Conservation (phyloP, 2,113 vertebrate genomes). For the Pelecanus crispus region DNA sequence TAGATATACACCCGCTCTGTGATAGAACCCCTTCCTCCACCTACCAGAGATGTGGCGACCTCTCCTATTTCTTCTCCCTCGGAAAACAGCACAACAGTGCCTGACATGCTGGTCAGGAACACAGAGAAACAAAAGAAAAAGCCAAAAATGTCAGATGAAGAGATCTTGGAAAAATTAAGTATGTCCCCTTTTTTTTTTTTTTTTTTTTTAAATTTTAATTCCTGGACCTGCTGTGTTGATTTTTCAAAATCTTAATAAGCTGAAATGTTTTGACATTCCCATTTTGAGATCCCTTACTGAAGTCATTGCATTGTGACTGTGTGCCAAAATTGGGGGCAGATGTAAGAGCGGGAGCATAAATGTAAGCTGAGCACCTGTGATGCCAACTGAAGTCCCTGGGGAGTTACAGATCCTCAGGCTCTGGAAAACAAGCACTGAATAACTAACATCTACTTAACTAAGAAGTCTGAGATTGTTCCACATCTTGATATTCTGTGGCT, state of each 20-base stretch:
- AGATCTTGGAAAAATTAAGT: conserved; percentile 97
- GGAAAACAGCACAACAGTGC: conserved; percentile 66
- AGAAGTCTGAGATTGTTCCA: neutral
- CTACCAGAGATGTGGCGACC: conserved; percentile 88
- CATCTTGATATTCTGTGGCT: neutral
- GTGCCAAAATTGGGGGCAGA: neutral
- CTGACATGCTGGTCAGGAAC: conserved; percentile 77
- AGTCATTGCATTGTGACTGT: neutral
- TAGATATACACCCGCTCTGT: conserved; percentile 97
- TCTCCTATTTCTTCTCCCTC: conserved; percentile 82
- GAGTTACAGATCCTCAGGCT: neutral
- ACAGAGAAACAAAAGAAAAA: conserved; percentile 92
- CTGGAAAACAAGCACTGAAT: neutral
- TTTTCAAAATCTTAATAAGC: neutral
- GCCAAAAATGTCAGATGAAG: conserved; percentile 96
- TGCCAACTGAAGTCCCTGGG: neutral
- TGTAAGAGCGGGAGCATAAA: neutral
- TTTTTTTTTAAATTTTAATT: neutral
- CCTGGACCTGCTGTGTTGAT: neutral
- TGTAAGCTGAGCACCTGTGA: neutral
- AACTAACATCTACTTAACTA: neutral
- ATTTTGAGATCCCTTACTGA: neutral
- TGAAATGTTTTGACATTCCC: neutral
- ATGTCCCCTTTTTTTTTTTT: conserved; percentile 33
- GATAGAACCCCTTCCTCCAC: conserved; percentile 86